A percentile compares a stretch with the other conserved stretches of the same genome.
Conservation (phyloP, 1,140 invertebrate genomes). For the Contarinia nasturtii region DNA sequence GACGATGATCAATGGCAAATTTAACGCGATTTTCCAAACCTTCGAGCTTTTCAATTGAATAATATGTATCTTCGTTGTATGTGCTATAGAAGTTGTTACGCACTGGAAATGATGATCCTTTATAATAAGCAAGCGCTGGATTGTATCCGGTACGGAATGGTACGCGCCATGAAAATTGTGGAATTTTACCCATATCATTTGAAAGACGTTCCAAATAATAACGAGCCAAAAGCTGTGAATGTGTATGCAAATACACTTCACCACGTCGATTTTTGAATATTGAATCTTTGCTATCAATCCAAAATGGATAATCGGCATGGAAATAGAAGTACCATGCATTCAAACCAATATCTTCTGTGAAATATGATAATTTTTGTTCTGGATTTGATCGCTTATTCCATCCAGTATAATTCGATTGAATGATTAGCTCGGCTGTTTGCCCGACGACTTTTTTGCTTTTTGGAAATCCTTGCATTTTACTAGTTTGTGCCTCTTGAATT, state of each 20-base stretch:
- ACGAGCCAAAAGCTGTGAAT: slow-evolving; percentile 37
- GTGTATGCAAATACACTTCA: slow-evolving; percentile 34
- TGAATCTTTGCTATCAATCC: slow-evolving; percentile 32
- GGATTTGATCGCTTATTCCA: slow-evolving; percentile 11
- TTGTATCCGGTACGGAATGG: slow-evolving; percentile 35
- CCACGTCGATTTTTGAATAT: slow-evolving; percentile 33
- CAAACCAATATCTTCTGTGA: slow-evolving; percentile 46
- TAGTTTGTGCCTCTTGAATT: slow-evolving; percentile 26
- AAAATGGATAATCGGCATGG: slow-evolving; percentile 43
- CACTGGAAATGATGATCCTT: slow-evolving; percentile 38
- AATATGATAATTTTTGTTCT: slow-evolving; percentile 46
- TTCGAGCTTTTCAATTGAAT: slow-evolving; percentile 26
- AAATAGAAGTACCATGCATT: slow-evolving; percentile 52
- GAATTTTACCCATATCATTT: slow-evolving; percentile 35
- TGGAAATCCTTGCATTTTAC: slow-evolving; percentile 27
- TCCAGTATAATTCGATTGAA: slow-evolving; percentile 31
- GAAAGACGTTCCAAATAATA: slow-evolving; percentile 46
- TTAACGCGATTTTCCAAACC: slow-evolving; percentile 32
- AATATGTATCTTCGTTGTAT: slow-evolving; percentile 27
- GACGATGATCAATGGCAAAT: slow-evolving; percentile 39
- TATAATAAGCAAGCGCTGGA: slow-evolving; percentile 36
- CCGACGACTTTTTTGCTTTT: slow-evolving; percentile 17
- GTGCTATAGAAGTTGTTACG: slow-evolving; percentile 34
- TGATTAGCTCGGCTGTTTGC: slow-evolving; percentile 16
- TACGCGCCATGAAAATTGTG: slow-evolving; percentile 31